Evolutionary conservation across 2,797 vertebrate genomes (phyloP), one percentile per base, ranked within the genome.

Genomic region (Argya squamiceps): DNA sequence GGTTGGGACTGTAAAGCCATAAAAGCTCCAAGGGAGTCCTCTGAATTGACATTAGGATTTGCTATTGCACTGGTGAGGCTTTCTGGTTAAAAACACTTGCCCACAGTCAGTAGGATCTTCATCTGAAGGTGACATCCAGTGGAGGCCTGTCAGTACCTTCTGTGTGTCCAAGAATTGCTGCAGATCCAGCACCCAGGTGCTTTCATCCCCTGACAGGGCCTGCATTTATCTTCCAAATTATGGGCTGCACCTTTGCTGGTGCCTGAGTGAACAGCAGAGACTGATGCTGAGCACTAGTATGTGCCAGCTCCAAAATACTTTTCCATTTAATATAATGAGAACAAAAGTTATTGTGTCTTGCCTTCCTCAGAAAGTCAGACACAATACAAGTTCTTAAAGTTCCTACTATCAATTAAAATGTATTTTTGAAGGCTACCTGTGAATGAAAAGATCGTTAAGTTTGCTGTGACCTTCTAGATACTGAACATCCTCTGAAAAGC

Each of bases 391-490:
- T 80, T 84, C 49, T 74, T 46, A 39, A 94, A 92, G 77, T 93
- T 87, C 77, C 65, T 89, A 62, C 53, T 60, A 69, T 78, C 64
- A 70, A 53, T 94, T 86, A 93, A 95, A 93, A 91, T 30, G 63
- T 91, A 44, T 53, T 96, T 97, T 94, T 96, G 95, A 97, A 96
- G 84, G 52, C 64, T 93, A 80, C 24, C 46, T 96, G 53, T 90
- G 73, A 95, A 75, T 84, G 91, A 93, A 93, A 96, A 96, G 27
- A 71, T 95, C 76, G 50, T 95, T 96, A 95, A 88, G 22, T 96
- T 96, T 55, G 49, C 83, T 88, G 56, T 80, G 73, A 84, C 79
- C 86, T 90, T 95, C 71, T 85, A 74, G 80, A 93, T 84, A 63
- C 60, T 73, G 88, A 96, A 86, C 12, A 89, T 44, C 53, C 80